Percentiles rank a stretch among this genome's conserved stretches.
These are phyloP conservation scores for Endomychus coccineus DNA, from an alignment of 2,888 invertebrate genomes.

Conservation along the genomic window DNA sequence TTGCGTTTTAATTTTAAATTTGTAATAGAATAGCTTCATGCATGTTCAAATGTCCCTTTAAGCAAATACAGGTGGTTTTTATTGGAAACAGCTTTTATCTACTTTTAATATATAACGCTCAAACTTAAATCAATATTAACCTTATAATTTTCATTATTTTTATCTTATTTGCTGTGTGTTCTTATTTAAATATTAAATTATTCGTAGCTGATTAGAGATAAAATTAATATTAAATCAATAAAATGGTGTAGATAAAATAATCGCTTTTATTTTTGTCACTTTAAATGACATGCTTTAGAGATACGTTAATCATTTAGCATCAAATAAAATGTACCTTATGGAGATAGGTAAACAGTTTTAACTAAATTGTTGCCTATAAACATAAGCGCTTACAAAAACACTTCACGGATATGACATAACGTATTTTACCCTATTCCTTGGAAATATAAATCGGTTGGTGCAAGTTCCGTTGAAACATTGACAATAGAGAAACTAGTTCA, in stretches of 20 bases:
- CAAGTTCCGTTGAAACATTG: too few relatives aligned
- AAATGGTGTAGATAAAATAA: conserved; percentile 11
- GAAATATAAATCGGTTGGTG: too few relatives aligned
- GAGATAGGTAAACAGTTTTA: too few relatives aligned
- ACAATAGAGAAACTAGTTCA: too few relatives aligned
- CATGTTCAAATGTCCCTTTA: conserved; percentile 6
- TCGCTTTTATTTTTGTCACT: conserved; percentile 14
- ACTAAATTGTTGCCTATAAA: too few relatives aligned
- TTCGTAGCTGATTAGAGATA: conserved; percentile 33
- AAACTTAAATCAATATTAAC: conserved; percentile 26
- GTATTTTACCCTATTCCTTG: too few relatives aligned
- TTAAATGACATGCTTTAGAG: conserved; percentile 14
- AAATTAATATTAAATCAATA: conserved; percentile 36
- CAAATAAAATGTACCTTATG: too few relatives aligned
- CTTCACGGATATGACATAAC: too few relatives aligned
- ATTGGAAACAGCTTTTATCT: conserved; percentile 31
- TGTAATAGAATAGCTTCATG: neutral
- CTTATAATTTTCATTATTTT: conserved; percentile 24
- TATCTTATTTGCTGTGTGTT: conserved; percentile 25
- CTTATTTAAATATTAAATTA: conserved; percentile 35
- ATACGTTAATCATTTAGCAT: too few relatives aligned
- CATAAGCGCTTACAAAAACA: too few relatives aligned
- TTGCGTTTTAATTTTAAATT: conserved; percentile 4
- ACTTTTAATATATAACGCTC: conserved; percentile 21
- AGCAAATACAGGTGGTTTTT: conserved; percentile 31